phyloP scores from a whole-genome alignment of 2,797 vertebrate genomes.

The Pseudochaenichthys georgianus region DNA sequence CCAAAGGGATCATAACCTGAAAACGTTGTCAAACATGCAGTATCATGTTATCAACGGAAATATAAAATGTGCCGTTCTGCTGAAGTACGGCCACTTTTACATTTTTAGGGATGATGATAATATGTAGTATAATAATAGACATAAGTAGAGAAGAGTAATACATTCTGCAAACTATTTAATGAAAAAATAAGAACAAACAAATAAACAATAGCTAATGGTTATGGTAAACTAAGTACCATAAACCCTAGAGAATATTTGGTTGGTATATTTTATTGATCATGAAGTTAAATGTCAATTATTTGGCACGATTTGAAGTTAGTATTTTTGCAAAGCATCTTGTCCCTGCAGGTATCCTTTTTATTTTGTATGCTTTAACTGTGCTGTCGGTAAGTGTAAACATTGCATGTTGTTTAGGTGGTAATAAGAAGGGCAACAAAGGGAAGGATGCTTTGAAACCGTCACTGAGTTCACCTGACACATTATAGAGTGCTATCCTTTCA shows the following conservation, averaged over 20 bases:
- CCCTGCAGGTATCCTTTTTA: background rate
- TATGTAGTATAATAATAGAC: background rate
- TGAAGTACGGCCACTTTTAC: background rate
- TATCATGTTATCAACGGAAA: background rate
- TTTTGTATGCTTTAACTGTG: background rate
- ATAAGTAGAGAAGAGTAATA: background rate
- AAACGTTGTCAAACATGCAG: background rate
- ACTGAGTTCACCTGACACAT: background rate
- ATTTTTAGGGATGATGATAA: background rate
- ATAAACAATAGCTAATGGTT: background rate
- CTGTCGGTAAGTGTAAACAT: constrained; percentile 1
- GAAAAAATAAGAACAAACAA: too few species aligned
- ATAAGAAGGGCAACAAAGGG: background rate
- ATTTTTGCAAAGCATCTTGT: background rate
- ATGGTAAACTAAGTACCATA: too few species aligned
- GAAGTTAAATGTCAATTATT: background rate
- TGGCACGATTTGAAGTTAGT: background rate
- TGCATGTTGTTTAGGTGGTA: background rate
- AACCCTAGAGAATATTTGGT: background rate
- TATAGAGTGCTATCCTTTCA: background rate
- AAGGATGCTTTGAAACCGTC: background rate
- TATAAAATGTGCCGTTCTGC: background rate
- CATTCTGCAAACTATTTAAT: background rate
- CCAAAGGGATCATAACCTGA: background rate
- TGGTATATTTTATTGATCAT: background rate